These are phyloP conservation scores for Phlogophora meticulosa DNA, from an alignment of 2,888 invertebrate species.

Conservation along the genomic window DNA sequence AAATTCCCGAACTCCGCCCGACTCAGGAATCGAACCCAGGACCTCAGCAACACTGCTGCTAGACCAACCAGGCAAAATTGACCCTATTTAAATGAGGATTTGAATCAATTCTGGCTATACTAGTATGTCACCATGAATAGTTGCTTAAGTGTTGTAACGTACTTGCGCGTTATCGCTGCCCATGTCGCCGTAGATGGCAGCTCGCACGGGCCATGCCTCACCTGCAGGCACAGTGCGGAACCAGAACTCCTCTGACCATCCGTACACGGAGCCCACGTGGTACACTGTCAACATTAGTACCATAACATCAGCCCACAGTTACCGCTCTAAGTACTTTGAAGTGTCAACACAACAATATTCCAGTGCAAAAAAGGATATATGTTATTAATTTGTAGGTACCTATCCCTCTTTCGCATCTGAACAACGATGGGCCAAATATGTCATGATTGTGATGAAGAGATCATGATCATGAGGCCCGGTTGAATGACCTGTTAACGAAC, in stretches of 20 bases:
- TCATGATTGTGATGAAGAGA: background rate
- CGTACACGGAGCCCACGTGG: conserved; percentile 94
- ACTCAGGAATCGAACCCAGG: no score
- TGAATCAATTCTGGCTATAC: background rate
- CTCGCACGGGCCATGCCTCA: conserved; percentile 94
- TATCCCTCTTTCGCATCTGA: no score
- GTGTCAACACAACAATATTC: background rate
- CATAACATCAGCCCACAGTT: background rate
- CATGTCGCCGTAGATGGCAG: conserved; percentile 98
- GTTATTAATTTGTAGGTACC: no score
- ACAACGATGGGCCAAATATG: no score
- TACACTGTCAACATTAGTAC: conserved; percentile 90
- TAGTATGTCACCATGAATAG: no score
- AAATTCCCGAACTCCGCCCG: no score
- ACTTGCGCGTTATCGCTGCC: conserved; percentile 97
- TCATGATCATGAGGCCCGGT: background rate
- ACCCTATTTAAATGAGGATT: no score
- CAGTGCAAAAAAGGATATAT: background rate
- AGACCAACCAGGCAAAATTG: no score
- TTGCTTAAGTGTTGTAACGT: conserved; percentile 44
- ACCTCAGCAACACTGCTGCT: no score
- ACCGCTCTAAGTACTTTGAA: no score
- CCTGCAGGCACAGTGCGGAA: conserved; percentile 94
- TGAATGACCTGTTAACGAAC: background rate
- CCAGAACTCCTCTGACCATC: conserved; percentile 96